Base-by-base conservation (phyloP, 2,888 invertebrate species). In the Galerucella pusilla region DNA sequence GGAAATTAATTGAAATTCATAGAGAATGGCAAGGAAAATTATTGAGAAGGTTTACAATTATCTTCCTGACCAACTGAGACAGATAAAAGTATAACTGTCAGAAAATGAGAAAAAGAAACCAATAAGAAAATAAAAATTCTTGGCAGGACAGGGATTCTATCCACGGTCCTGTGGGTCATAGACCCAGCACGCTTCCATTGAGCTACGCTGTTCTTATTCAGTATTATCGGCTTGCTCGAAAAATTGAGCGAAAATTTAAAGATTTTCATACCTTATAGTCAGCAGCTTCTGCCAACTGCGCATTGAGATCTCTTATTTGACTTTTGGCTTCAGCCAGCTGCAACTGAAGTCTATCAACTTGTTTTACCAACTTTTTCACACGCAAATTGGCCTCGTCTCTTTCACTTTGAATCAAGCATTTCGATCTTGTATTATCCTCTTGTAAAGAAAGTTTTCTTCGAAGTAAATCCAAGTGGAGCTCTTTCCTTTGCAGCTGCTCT, bases 401-500 rank as follows among this genome's bases (percentile, higher is more conserved):
- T 84, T 93, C 93, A 0, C 91, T 92, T 83, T 91, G 91, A 35
- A 93, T 83, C 66, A 92, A 85, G 73, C 91, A 90, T 82, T 91
- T 92, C 49, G 91, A 90, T 75, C 92, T 89, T 2, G 91, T 90
- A 72, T 91, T 92, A 81, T 94, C 94, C 86, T 96, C 96, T 86
- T 96, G 94, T 14, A 96, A 90, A 74, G 93, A 93, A 70, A 97
- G 89, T 87, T 98, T 98, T 81, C 97, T 93, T 61, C 97, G 90
- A 66, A 97, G 89, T 75, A 97, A 90, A 87, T 98, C 97, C 84
- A 97, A 89, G 86, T 98, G 97, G 59, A 97, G 90, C 85, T 98
- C 98, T 83, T 97, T 93, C 74, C 97, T 92, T 85, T 97, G 97
- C 46, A 97, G 90, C 86, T 98, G 97, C 85, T 97, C 97, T 68